Percentiles rank a stretch among this genome's conserved stretches.
Evolutionary conservation across 2,797 vertebrate species (phyloP).

Genomic region (Melopsittacus undulatus): DNA sequence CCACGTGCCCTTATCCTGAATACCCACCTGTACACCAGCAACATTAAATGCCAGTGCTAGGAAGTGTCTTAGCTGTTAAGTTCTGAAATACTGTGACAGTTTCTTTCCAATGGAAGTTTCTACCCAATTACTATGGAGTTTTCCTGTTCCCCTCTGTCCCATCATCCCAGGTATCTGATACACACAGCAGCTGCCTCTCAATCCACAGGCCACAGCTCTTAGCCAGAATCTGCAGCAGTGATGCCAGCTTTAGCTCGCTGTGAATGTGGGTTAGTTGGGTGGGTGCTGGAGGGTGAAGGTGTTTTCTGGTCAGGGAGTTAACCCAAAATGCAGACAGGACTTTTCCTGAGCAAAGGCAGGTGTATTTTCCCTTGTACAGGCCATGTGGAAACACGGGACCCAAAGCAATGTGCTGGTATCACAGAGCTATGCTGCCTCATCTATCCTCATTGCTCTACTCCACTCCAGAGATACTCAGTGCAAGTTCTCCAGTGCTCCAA

Average conservation of each 20-base stretch:
- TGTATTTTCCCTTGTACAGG: background rate
- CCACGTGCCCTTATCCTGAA: fast-evolving
- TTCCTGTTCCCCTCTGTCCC: background rate
- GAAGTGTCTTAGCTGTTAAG: background rate
- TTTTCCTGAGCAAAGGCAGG: background rate
- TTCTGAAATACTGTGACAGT: background rate
- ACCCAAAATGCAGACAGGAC: background rate
- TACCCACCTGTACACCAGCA: fast-evolving
- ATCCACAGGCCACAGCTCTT: background rate
- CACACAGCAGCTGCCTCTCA: background rate
- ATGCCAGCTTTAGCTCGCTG: background rate
- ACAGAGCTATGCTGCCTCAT: background rate
- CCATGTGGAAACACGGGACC: background rate
- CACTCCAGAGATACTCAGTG: background rate
- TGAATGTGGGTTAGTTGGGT: background rate
- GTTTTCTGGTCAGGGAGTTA: background rate
- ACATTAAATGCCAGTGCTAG: fast-evolving
- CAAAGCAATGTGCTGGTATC: background rate
- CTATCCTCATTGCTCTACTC: background rate
- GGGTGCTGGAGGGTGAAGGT: too few relatives aligned
- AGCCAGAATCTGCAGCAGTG: background rate
- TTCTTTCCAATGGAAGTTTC: background rate
- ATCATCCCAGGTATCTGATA: too few relatives aligned
- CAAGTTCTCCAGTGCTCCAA: background rate
- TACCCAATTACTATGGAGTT: background rate